Base-by-base conservation (phyloP, 2,797 vertebrate species). In the Anomalospiza imberbis region DNA sequence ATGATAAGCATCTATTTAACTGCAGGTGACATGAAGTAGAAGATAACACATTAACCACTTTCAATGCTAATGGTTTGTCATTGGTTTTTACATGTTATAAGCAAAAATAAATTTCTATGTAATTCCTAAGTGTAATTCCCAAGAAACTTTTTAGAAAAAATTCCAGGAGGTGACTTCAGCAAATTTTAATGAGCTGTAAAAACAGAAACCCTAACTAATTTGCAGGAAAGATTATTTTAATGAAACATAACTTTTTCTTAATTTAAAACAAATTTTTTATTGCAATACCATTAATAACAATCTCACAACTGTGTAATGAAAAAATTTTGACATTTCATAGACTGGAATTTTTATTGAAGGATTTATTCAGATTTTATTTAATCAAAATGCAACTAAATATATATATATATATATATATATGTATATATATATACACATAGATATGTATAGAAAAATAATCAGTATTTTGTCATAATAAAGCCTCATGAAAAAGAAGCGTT, bases 131-230 rank as follows among this genome's bases (percentile, higher is more conserved):
- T 81, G 19, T 42, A 94, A 87, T 88, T 88, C 29, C 70, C 93
- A 85, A 90, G 72, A 87, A 95, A 81, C 6, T 21, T 10, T 36
- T 91, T 78, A 88, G 29, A 36, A 38, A 82, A 62, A 93, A 82
- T 66, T 93, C 57, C 31, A 95, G 36, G 55, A 96, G 86, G 8
- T 57, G 5, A 74, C 12, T 48, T 84, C 34, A 94, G 34, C 26
- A 92, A 84, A 91, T 89, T 96, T 78, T 88, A 94, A 73, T 91
- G 82, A 88, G 44, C 38, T 91, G 12, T 91, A 70, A 94, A 70
- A 97, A 32, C 38, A 94, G 76, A 94, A 94, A 74, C 21, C 32
- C 31, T 83, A 93, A 87, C 29, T 92, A 73, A 94, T 88, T 96
- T 94, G 29, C 90, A 86, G 19, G 81, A 96, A 93, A 93, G 50